Evolutionary conservation across 2,113 vertebrate species (phyloP), one percentile per base, ranked within the genome.

Genomic region (Notarius lentiginosus): DNA sequence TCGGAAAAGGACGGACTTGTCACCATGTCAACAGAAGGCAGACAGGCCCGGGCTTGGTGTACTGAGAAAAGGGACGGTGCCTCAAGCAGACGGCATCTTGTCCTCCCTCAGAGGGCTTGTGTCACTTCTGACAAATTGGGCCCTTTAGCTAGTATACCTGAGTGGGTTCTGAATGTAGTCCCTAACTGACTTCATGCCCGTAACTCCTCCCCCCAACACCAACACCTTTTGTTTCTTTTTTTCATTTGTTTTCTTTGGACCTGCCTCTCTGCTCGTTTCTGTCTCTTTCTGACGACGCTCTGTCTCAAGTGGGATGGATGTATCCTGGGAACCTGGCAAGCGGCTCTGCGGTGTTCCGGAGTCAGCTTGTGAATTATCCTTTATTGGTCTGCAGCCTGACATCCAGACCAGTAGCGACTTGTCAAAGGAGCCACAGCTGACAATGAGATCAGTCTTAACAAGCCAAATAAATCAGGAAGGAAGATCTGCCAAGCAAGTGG

Each of bases 261-360:
- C 72, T 68, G 84, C 75, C 53, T 89, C 34, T 87, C 79, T 75
- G 60, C 85, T 86, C 58, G 87, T 65, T 84, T 76, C 79, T 84
- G 87, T 82, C 86, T 86, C 80, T 89, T 83, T 87, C 82, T 63
- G 68, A 84, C 24, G 75, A 70, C 70, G 76, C 63, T 86, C 86
- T 82, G 84, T 90, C 84, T 90, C 87, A 88, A 89, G 89, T 90
- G 88, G 84, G 66, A 82, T 73, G 82, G 80, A 88, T 89, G 87
- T 88, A 87, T 90, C 90, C 90, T 92, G 91, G 91, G 90, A 92
- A 90, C 86, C 89, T 90, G 88, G 90, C 88, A 80, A 85, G 53
- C 76, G 75, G 88, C 86, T 82, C 86, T 79, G 82, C 61, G 51
- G 87, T 84, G 87, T 87, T 84, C 84, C 83, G 84, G 87, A 88